A percentile compares a stretch with the other conserved stretches of the same genome.
Evolutionary conservation across 1,140 invertebrate species (phyloP).

Genomic region (Acromyrmex charruanus): DNA sequence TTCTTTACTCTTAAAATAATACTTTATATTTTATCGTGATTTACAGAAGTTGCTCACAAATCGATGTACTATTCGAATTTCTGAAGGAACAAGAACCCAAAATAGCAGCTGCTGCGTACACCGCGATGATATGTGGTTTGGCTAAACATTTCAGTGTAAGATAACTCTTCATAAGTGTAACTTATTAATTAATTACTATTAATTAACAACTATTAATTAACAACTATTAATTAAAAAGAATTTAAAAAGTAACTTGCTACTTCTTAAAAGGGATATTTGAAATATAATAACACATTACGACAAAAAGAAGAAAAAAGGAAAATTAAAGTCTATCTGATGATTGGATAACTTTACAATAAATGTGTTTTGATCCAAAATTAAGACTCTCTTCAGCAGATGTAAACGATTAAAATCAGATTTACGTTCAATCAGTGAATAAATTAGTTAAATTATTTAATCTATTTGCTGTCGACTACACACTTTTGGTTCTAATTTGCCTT

Average conservation of each 20-base stretch:
- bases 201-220: too few relatives aligned
- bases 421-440: background rate
- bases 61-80: constrained; percentile 78
- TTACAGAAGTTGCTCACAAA: constrained; percentile 65
- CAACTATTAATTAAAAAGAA: constrained; percentile 12
- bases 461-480: background rate
- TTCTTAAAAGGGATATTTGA: background rate
- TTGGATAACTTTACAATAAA: background rate
- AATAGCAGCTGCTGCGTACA: constrained; percentile 85
- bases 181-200: too few relatives aligned
- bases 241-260: background rate
- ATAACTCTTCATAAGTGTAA: background rate
- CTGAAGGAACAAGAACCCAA: constrained; percentile 83
- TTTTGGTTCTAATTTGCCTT: background rate
- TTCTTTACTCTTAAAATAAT: constrained; percentile 7
- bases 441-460: background rate
- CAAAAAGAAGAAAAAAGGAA: background rate
- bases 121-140: constrained; percentile 87
- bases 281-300: background rate
- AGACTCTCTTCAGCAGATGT: background rate
- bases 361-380: background rate
- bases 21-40: constrained; percentile 35
- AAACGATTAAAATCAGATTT: background rate
- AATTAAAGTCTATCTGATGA: background rate
- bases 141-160: constrained; percentile 86